These are phyloP conservation scores for Mesoclemmys tuberculata DNA, from an alignment of 2,113 vertebrate genomes.

Conservation along the genomic window DNA sequence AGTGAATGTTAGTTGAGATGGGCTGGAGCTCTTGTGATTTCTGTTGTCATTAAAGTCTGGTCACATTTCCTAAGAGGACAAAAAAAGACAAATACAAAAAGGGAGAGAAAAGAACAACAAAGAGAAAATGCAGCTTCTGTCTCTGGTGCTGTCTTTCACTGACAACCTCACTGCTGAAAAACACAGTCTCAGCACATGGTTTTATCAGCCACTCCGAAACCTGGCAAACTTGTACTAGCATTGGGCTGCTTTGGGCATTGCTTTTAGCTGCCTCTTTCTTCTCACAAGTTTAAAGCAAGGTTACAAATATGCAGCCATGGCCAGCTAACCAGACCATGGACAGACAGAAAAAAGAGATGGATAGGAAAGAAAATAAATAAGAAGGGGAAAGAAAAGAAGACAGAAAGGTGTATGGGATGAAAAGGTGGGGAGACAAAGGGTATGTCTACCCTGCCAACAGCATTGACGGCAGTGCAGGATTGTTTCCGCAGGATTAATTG, in stretches of 20 bases:
- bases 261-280: neutral
- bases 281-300: neutral
- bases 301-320: neutral
- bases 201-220: neutral
- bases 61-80: neutral
- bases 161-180: neutral
- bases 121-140: neutral
- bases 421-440: no score
- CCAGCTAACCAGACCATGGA: neutral
- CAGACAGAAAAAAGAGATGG: neutral
- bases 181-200: neutral
- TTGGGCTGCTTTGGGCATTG: neutral
- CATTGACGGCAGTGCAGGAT: no score
- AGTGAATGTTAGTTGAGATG: neutral
- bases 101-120: neutral
- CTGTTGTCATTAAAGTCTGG: neutral
- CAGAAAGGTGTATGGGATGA: no score
- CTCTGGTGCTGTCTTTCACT: neutral
- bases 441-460: no score
- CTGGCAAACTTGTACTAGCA: neutral
- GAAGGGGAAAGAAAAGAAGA: neutral
- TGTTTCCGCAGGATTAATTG: no score
- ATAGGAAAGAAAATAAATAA: neutral
- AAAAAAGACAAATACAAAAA: neutral
- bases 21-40: neutral